These are phyloP conservation scores for Dendroctonus valens DNA, from an alignment of 1,140 invertebrate species.

Conservation along the genomic window DNA sequence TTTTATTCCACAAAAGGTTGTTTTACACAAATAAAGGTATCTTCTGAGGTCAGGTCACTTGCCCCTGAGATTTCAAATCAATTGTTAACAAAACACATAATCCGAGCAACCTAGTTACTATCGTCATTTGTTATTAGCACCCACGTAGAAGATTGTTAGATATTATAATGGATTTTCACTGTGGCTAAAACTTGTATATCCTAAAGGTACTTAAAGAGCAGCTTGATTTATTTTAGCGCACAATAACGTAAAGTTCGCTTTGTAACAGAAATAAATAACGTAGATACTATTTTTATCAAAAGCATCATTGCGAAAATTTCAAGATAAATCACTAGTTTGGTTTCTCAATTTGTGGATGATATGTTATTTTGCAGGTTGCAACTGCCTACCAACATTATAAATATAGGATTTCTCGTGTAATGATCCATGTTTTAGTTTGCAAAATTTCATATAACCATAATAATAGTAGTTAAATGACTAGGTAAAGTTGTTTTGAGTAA, in stretches of 20 bases:
- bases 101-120: constrained; percentile 30
- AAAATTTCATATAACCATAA: neutral
- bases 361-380: constrained; percentile 16
- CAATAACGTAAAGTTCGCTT: constrained; percentile 29
- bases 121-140: constrained; percentile 35
- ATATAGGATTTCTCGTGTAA: neutral
- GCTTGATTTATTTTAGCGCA: constrained; percentile 30
- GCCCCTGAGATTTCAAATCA: constrained; percentile 14
- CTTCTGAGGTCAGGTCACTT: neutral
- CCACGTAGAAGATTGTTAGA: constrained; percentile 35
- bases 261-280: constrained; percentile 34
- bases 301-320: constrained; percentile 21
- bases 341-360: constrained; percentile 33
- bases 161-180: constrained; percentile 35
- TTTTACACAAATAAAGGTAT: no score
- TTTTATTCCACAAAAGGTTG: no score
- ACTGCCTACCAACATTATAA: neutral
- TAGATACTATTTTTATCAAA: constrained; percentile 27
- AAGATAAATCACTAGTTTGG: constrained; percentile 21
- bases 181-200: constrained; percentile 29
- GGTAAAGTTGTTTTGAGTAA: no score
- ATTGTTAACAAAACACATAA: constrained; percentile 24
- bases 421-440: neutral
- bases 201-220: constrained; percentile 34
- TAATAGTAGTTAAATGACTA: no score